Base-by-base conservation (phyloP, 2,797 vertebrate species). In the Pogoniulus pusillus region DNA sequence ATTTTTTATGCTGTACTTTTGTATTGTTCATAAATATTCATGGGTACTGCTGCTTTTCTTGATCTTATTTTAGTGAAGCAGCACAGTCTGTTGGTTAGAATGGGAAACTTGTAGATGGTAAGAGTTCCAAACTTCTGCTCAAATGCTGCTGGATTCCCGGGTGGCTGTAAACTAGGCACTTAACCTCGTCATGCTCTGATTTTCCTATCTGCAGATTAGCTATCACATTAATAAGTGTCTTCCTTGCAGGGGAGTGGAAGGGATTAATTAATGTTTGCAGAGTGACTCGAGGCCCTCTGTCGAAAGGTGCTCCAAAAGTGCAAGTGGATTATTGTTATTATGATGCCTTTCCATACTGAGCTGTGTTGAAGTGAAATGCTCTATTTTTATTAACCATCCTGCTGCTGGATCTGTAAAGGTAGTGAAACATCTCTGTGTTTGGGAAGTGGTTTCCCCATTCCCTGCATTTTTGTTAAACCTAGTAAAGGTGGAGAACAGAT, bases 11-110 rank as follows among this genome's bases (percentile, higher is more conserved):
- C 86, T 93, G 84, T 94, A 95, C 94, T 93, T 95, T 90, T 93
- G 75, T 74, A 85, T 78, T 91, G 90, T 93, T 95, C 94, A 95
- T 95, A 95, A 93, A 94, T 96, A 93, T 96, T 92, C 90, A 94
- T 93, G 77, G 64, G 26, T 45, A 53, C 80, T 71, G 82, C 84
- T 89, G 75, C 85, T 90, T 87, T 83, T 77, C 91, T 82, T 91
- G 87, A 71, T 93, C 89, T 85, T 86, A 39, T 91, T 96, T 90
- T 59, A 89, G 91, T 35, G 90, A 89, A 87, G 94, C 90, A 95
- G 93, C 87, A 94, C 84, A 91, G 87, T 93, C 90, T 95, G 90
- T 95, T 83, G 91, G 94, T 89, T 93, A 41, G 90, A 69, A 75
- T 71, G 89, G 71, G 87, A 72, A 93, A 86, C 64, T 87, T 76